Conservation (phyloP, 23 tunicate genomes). For the Phallusia fumigata region DNA sequence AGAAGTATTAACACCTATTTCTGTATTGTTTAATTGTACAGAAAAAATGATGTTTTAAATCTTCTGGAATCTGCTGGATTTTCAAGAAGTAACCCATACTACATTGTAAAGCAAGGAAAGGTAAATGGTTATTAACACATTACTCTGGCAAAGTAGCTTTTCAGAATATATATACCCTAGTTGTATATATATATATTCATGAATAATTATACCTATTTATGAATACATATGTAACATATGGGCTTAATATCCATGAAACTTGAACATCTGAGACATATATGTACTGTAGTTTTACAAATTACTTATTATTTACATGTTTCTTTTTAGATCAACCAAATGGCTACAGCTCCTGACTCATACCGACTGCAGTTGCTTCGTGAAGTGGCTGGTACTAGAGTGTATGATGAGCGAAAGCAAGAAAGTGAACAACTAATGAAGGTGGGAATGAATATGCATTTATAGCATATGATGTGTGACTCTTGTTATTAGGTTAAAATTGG, state of each 20-base stretch:
- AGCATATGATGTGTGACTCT: too few species aligned
- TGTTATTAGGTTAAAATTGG: too few species aligned
- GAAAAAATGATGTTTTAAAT: constrained; percentile 92
- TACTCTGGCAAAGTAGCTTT: too few species aligned
- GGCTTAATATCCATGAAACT: too few species aligned
- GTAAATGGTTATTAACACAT: constrained; percentile 13
- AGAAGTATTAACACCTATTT: background rate
- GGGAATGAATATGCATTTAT: background rate
- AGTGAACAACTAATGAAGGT: constrained; percentile 80
- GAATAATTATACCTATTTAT: too few species aligned
- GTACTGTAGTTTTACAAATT: background rate
- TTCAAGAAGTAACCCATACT: constrained; percentile 95
- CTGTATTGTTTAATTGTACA: constrained; percentile 11
- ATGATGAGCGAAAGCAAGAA: constrained; percentile 83
- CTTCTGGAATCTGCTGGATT: constrained; percentile 96
- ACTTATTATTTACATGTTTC: too few species aligned
- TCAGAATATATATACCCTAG: too few species aligned
- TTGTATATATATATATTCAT: too few species aligned
- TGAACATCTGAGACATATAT: background rate
- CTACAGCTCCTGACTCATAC: constrained; percentile 88
- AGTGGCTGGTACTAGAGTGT: constrained; percentile 98
- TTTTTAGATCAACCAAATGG: constrained; percentile 95
- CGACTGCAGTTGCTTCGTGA: constrained; percentile 87
- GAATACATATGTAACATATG: too few species aligned
- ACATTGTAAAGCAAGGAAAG: constrained; percentile 98